phyloP scores from a whole-genome alignment of 1,140 invertebrate genomes.

The Tetramorium alpestre region DNA sequence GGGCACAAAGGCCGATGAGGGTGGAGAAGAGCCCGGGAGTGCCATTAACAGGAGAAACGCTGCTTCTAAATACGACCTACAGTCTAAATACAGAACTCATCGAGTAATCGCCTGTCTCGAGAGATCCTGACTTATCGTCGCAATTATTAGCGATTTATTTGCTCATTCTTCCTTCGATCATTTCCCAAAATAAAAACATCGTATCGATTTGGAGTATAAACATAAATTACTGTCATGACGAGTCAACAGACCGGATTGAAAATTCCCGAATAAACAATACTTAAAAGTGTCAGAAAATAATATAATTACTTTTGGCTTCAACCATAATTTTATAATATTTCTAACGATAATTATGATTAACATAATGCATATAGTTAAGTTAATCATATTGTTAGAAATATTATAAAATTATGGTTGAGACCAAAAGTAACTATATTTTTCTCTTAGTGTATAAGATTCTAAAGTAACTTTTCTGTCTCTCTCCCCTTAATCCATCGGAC shows the following conservation, averaged over 20 bases:
- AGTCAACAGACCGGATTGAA: not conserved
- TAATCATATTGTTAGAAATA: no score
- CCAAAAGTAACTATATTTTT: no score
- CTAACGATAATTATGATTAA: no score
- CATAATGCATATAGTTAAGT: no score
- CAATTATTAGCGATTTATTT: not conserved
- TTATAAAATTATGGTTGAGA: no score
- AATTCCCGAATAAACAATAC: conserved; percentile 1
- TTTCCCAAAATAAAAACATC: not conserved
- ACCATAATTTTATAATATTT: no score
- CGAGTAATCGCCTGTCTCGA: conserved; percentile 12
- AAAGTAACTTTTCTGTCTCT: not conserved
- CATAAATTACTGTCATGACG: not conserved
- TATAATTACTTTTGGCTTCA: no score
- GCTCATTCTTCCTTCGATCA: not conserved
- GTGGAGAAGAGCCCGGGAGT: not conserved
- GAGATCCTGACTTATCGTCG: conserved; percentile 2
- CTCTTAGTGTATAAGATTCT: no score
- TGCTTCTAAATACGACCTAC: not conserved
- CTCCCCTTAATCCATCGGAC: conserved; percentile 34
- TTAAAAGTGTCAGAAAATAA: not conserved
- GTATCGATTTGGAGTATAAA: not conserved
- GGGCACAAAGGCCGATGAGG: conserved; percentile 2
- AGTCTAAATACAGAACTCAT: conserved; percentile 14
- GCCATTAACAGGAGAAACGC: conserved; percentile 10